These are phyloP conservation scores for Pitta sordida DNA, from an alignment of 2,113 vertebrate genomes.

Conservation along the genomic window DNA sequence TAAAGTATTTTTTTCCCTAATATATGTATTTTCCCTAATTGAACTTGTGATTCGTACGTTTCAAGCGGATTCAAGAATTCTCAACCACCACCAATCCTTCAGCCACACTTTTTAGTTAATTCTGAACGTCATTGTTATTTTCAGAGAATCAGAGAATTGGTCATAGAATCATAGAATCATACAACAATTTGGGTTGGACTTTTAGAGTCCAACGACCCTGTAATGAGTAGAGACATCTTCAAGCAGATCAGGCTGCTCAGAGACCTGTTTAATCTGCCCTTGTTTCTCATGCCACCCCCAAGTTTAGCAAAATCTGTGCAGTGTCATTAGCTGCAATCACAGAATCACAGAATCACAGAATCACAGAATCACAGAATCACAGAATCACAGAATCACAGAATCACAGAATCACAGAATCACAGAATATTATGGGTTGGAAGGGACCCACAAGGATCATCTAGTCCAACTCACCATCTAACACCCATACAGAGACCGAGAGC, in stretches of 20 bases:
- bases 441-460: no score
- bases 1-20: neutral
- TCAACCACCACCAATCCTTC: neutral
- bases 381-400: no score
- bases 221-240: neutral
- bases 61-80: neutral
- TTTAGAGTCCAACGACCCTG: neutral
- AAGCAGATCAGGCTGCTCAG: neutral
- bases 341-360: no score
- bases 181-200: neutral
- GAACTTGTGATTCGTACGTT: neutral
- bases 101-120: neutral
- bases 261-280: neutral
- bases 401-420: no score
- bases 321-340: neutral
- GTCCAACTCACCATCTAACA: no score
- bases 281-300: rapidly evolving
- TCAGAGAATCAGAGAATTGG: neutral
- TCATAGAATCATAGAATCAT: neutral
- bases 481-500: no score
- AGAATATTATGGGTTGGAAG: no score
- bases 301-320: neutral
- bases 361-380: no score
- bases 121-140: neutral
- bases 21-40: neutral